Evolutionary conservation across 2,888 invertebrate genomes (phyloP).

Genomic region (Ganaspis brasiliensis): DNA sequence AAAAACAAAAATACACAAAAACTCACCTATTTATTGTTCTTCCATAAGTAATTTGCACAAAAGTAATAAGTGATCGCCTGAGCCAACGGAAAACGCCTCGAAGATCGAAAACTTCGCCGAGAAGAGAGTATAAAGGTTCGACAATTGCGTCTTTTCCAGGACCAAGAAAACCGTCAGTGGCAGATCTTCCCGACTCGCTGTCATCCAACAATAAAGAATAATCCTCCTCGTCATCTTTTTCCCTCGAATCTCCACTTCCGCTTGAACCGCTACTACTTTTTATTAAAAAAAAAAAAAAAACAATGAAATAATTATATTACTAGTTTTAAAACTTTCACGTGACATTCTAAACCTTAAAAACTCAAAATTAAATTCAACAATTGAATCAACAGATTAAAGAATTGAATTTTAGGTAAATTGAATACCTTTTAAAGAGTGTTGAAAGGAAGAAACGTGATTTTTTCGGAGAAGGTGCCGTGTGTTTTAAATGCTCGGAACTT

Average conservation of each 20-base stretch:
- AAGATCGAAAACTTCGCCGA: slow-evolving; percentile 95
- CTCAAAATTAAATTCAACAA: too few relatives aligned
- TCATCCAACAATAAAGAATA: slow-evolving; percentile 90
- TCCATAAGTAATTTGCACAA: slow-evolving; percentile 96
- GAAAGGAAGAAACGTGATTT: slow-evolving; percentile 93
- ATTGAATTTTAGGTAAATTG: slow-evolving; percentile 11
- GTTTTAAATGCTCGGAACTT: slow-evolving; percentile 93
- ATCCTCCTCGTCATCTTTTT: slow-evolving; percentile 91
- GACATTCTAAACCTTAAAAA: too few relatives aligned
- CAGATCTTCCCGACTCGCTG: slow-evolving; percentile 78
- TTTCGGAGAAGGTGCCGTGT: slow-evolving; percentile 89
- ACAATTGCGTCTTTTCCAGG: slow-evolving; percentile 91
- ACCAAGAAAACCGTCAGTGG: slow-evolving; percentile 74
- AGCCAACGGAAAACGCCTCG: slow-evolving; percentile 94
- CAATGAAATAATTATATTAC: too few relatives aligned
- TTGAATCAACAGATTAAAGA: slow-evolving; percentile 40
- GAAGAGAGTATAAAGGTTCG: slow-evolving; percentile 92
- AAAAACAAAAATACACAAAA: too few relatives aligned
- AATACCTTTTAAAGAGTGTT: slow-evolving; percentile 84
- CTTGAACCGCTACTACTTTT: slow-evolving; percentile 79
- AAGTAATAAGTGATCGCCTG: slow-evolving; percentile 92
- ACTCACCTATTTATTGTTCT: slow-evolving; percentile 94
- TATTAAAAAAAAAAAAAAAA: not conserved
- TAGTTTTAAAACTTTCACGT: too few relatives aligned
- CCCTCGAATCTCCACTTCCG: slow-evolving; percentile 85